phyloP scores from a whole-genome alignment of 2,113 vertebrate species.

The Micronisus gabar region DNA sequence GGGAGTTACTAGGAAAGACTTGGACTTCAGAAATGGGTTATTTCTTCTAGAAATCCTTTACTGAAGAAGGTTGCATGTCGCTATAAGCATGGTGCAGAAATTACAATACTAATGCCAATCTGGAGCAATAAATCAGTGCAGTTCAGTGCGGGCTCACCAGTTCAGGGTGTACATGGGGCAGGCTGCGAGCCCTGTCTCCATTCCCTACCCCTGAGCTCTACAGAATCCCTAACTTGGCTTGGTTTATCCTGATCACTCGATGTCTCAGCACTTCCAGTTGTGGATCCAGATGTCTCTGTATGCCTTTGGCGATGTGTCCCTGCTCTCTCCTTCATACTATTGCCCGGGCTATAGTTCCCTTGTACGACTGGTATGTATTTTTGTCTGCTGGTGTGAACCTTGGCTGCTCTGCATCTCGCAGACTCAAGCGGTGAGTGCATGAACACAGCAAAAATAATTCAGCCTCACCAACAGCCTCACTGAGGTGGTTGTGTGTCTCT shows the following conservation, averaged over 20 bases:
- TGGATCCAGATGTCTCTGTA: background rate
- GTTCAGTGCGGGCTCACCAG: background rate
- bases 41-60: background rate
- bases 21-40: background rate
- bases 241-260: background rate
- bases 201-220: background rate
- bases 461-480: background rate
- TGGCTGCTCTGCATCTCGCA: background rate
- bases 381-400: background rate
- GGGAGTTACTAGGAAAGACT: background rate
- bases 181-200: background rate
- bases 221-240: background rate
- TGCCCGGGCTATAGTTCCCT: rapidly evolving
- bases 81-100: background rate
- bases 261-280: background rate
- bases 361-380: too few relatives aligned
- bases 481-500: background rate
- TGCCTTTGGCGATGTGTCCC: background rate
- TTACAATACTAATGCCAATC: background rate
- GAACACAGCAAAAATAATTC: background rate
- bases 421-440: too few relatives aligned
- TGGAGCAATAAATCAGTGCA: background rate
- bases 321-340: background rate
- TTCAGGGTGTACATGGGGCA: too few relatives aligned
- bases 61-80: background rate